Evolutionary conservation across 2,113 vertebrate species (phyloP).

Genomic region (Herpetotheres cachinnans): DNA sequence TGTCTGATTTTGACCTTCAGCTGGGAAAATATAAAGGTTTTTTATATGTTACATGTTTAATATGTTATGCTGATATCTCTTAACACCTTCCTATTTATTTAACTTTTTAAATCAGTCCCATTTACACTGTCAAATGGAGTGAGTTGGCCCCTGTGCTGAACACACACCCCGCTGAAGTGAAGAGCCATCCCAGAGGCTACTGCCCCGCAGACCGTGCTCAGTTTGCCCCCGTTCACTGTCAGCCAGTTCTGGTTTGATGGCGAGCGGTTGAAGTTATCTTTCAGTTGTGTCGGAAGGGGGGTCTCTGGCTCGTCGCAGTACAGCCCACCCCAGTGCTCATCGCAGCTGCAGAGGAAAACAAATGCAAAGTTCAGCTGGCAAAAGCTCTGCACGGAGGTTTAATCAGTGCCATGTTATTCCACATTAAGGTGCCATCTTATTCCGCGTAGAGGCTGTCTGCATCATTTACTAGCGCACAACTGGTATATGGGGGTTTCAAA

Average conservation of each 20-base stretch:
- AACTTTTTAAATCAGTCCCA: background rate
- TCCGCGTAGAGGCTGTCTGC: background rate
- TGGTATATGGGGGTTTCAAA: background rate
- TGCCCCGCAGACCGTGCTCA: conserved; percentile 92
- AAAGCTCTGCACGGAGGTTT: background rate
- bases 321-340: conserved; percentile 90
- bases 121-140: fast-evolving
- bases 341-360: conserved; percentile 80
- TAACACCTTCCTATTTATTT: background rate
- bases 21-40: background rate
- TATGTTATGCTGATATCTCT: background rate
- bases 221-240: conserved; percentile 89
- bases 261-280: conserved; percentile 94
- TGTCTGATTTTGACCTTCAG: background rate
- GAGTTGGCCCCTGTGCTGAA: background rate
- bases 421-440: background rate
- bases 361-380: background rate
- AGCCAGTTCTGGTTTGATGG: conserved; percentile 93
- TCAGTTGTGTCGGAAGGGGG: conserved; percentile 88
- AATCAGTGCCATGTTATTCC: background rate
- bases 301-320: conserved; percentile 90
- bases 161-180: conserved; percentile 92
- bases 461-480: background rate
- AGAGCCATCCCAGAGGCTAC: conserved; percentile 95
- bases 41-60: background rate